Evolutionary conservation across 2,797 vertebrate genomes (phyloP).

Genomic region (Emydoidea blandingii): DNA sequence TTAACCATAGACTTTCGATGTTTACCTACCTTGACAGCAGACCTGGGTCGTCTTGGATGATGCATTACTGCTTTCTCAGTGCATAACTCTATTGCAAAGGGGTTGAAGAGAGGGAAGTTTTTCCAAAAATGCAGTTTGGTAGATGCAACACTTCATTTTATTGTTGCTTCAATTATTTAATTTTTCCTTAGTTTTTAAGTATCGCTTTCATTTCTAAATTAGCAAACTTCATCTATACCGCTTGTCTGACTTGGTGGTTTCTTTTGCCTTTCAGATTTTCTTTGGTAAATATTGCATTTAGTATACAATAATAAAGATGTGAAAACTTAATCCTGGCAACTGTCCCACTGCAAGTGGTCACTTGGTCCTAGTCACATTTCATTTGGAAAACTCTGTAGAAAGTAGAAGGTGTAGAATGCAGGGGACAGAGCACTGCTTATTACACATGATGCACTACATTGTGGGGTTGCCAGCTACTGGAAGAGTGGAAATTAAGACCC

Average conservation of each 20-base stretch:
- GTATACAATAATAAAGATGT: background rate
- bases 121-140: background rate
- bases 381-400: background rate
- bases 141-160: background rate
- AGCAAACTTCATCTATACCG: background rate
- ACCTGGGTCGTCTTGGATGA: background rate
- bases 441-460: fast-evolving
- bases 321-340: background rate
- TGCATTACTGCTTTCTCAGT: background rate
- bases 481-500: background rate
- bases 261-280: background rate
- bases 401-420: background rate
- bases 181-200: background rate
- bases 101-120: background rate
- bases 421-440: fast-evolving
- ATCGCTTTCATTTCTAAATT: background rate
- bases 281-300: background rate
- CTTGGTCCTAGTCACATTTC: background rate
- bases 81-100: background rate
- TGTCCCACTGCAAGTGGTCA: background rate
- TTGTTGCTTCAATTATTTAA: background rate
- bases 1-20: background rate
- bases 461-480: background rate
- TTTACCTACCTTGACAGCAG: background rate
- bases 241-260: background rate